Evolutionary conservation across 2,797 vertebrate genomes (phyloP), one percentile per base, ranked within the genome.

Genomic region (Amphiprion clarkii): DNA sequence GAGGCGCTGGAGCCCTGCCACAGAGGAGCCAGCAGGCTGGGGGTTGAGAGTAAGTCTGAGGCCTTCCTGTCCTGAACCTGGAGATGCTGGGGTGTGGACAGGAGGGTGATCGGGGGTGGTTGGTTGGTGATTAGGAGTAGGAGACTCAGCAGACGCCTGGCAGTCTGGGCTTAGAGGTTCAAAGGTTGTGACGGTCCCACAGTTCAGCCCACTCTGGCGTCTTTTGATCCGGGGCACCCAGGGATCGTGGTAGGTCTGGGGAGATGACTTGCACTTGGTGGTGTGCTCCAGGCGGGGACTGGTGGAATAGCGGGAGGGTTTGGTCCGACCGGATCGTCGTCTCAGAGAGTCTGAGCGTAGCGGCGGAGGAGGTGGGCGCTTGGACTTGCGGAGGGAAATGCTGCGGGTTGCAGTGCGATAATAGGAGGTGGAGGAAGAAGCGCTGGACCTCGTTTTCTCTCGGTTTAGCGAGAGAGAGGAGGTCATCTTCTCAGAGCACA

Each of bases 301-400:
- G 68, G 92, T 93, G 3, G 93, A 94, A 59, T 94, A 92, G 11
- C 40, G 40, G 0, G n/a, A 33, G 16, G 76, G 29, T 61, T 88
- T 89, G 49, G 72, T 91, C 6, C 95, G 95, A 82, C 92, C 93
- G 6, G 94, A 90, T 16, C 93, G 65, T 51, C 95, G 95, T 71
- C 93, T 93, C 64, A 99, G 94, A 0, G 98, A 99, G 83, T 98
- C 97, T 0, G 94, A 97, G 72, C 98, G 96, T 5, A 94, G 78
- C 0, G 98, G 98, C 0, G 97, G 98, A 10, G 94, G 92, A 1
- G 98, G 98, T 0, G 98, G 97, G 6, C 94, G 96, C 92, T 96
- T 98, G 0, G 96, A 91, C 89, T 98, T 99, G 72, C 95, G 96
- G 48, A 99, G 89, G 53, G 96, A 98, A 86, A 99, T 96, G 81